Conservation (phyloP, 2,797 vertebrate species). For the Typhlichthys eigenmanni region DNA sequence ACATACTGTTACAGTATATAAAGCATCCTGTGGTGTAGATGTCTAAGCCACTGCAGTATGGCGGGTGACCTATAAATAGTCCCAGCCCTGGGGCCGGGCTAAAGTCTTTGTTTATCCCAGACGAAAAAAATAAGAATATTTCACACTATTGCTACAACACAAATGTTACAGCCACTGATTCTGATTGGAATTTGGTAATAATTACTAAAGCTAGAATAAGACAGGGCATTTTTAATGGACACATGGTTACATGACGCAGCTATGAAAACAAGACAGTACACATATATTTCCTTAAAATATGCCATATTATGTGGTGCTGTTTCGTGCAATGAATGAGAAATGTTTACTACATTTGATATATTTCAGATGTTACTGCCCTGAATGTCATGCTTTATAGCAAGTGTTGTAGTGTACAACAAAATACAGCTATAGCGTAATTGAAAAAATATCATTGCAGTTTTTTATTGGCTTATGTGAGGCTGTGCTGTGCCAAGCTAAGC, state of each 20-base stretch:
- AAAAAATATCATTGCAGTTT: constrained; percentile 64
- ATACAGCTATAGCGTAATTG: constrained; percentile 58
- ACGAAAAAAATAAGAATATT: constrained; percentile 26
- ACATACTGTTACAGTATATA: constrained; percentile 32
- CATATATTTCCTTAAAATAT: background rate
- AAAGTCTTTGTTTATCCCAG: constrained; percentile 60
- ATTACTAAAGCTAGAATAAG: no score
- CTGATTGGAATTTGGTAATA: background rate
- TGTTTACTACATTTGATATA: constrained; percentile 30
- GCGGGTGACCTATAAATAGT: constrained; percentile 68
- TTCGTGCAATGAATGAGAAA: constrained; percentile 35
- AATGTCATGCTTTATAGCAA: constrained; percentile 47
- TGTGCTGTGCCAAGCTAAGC: constrained; percentile 48
- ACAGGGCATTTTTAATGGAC: no score
- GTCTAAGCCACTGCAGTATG: constrained; percentile 57
- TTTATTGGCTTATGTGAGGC: constrained; percentile 54
- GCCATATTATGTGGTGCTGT: constrained; percentile 3
- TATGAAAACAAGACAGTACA: background rate
- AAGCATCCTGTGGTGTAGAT: constrained; percentile 55
- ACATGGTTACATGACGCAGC: no score
- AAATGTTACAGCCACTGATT: background rate
- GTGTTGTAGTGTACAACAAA: constrained; percentile 35
- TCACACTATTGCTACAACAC: background rate
- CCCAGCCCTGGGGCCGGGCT: constrained; percentile 45
- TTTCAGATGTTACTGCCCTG: constrained; percentile 44